phyloP scores from a whole-genome alignment of 2,888 invertebrate species.

The Mylabris sibirica region DNA sequence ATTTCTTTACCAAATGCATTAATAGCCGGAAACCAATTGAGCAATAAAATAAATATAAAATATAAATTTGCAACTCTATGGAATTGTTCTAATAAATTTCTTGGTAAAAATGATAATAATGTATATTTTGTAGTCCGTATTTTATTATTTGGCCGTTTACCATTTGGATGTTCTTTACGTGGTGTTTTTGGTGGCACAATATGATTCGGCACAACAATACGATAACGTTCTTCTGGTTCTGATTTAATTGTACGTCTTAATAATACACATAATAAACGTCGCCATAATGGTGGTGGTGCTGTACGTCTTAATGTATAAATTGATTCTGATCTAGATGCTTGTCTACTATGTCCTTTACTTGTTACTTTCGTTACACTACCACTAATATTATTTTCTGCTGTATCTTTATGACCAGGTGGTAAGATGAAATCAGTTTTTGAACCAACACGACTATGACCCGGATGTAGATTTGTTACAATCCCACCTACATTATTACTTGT shows the following conservation, averaged over 20 bases:
- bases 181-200: conserved; percentile 83
- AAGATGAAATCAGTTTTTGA: conserved; percentile 90
- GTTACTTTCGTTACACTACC: conserved; percentile 59
- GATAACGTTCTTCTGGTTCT: conserved; percentile 64
- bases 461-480: conserved; percentile 37
- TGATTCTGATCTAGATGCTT: conserved; percentile 87
- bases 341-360: conserved; percentile 79
- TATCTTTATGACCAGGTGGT: conserved; percentile 84
- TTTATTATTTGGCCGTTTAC: conserved; percentile 81
- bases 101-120: conserved; percentile 89
- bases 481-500: conserved; percentile 22
- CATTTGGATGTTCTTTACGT: conserved; percentile 82
- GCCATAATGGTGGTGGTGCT: conserved; percentile 76
- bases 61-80: conserved; percentile 97
- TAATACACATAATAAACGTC: conserved; percentile 69
- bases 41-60: conserved; percentile 94
- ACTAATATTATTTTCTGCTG: conserved; percentile 48
- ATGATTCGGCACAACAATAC: conserved; percentile 85
- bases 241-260: conserved; percentile 69
- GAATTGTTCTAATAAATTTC: conserved; percentile 96
- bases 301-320: conserved; percentile 85
- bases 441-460: conserved; percentile 81
- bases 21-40: conserved; percentile 95
- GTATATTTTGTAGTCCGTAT: conserved; percentile 96
- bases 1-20: conserved; percentile 96